phyloP scores from a whole-genome alignment of 2,888 invertebrate species.

The Campaea margaritaria region DNA sequence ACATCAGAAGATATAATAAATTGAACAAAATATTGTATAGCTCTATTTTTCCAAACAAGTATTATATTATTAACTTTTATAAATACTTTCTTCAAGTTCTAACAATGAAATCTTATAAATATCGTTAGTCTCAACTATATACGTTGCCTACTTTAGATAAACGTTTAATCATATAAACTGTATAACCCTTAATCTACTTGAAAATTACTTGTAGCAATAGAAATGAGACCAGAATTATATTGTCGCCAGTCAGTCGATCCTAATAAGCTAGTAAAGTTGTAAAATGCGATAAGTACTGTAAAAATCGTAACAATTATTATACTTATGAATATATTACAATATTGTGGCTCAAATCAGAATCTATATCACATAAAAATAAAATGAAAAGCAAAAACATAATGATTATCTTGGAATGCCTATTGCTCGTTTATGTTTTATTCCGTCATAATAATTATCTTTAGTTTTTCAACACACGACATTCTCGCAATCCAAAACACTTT shows the following conservation, averaged over 20 bases:
- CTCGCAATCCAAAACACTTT: slow-evolving; percentile 40
- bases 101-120: slow-evolving; percentile 61
- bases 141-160: slow-evolving; percentile 35
- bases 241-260: slow-evolving; percentile 80
- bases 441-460: slow-evolving; percentile 29
- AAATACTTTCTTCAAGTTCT: slow-evolving; percentile 64
- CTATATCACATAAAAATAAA: slow-evolving; percentile 16
- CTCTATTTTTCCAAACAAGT: slow-evolving; percentile 14
- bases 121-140: slow-evolving; percentile 43
- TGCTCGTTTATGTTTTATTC: slow-evolving; percentile 46
- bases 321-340: slow-evolving; percentile 13
- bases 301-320: slow-evolving; percentile 42
- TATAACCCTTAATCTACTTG: slow-evolving; percentile 54
- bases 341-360: slow-evolving; percentile 13
- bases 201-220: slow-evolving; percentile 60
- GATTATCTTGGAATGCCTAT: slow-evolving; percentile 63
- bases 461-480: slow-evolving; percentile 29
- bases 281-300: slow-evolving; percentile 68
- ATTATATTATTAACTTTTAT: slow-evolving; percentile 36
- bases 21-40: not conserved
- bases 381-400: slow-evolving; percentile 20
- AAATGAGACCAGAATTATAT: slow-evolving; percentile 77
- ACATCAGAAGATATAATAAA: not conserved
- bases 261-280: slow-evolving; percentile 62
- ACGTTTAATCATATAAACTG: slow-evolving; percentile 47